These are phyloP conservation scores for Stictonetta naevosa DNA, from an alignment of 2,113 vertebrate genomes.

Conservation along the genomic window DNA sequence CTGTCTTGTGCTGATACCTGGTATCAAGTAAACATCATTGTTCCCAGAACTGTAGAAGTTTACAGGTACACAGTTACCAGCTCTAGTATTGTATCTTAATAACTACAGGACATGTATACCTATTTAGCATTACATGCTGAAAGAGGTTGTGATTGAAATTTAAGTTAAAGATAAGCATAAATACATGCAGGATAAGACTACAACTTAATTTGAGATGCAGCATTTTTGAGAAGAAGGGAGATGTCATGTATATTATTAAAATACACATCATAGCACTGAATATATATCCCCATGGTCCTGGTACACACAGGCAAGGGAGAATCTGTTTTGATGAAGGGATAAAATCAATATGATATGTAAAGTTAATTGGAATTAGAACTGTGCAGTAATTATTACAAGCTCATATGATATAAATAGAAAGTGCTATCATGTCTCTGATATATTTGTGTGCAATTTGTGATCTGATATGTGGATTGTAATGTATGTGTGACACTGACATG, in stretches of 20 bases:
- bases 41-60: neutral
- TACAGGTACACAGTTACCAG: neutral
- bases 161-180: neutral
- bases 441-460: neutral
- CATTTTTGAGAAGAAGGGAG: neutral
- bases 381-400: neutral
- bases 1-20: neutral
- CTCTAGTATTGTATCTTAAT: neutral
- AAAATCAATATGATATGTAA: neutral
- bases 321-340: neutral
- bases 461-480: no score
- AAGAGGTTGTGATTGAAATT: neutral
- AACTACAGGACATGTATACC: neutral
- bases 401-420: neutral
- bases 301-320: neutral
- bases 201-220: neutral
- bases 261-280: neutral
- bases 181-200: neutral
- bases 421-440: neutral
- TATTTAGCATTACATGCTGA: fast-evolving
- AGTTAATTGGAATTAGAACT: neutral
- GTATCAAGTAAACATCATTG: neutral
- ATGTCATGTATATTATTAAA: neutral
- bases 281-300: neutral
- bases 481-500: neutral